Conservation (phyloP, 2,888 invertebrate genomes). For the Plusia festucae region DNA sequence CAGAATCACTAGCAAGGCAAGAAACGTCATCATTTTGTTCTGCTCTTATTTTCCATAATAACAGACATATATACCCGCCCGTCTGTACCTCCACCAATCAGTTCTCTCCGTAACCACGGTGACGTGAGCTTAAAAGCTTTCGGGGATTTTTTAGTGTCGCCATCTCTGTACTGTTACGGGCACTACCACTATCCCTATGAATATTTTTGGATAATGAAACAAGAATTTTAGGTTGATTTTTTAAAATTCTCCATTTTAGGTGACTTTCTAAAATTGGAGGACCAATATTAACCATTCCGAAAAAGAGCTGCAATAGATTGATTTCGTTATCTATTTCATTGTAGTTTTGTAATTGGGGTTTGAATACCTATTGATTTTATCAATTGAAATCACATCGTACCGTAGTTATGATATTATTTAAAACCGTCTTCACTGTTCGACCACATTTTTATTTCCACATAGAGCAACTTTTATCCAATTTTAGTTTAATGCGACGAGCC, state of each 20-base stretch:
- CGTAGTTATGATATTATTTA: too few relatives aligned
- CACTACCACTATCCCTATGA: constrained; percentile 40
- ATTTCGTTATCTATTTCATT: too few relatives aligned
- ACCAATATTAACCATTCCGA: too few relatives aligned
- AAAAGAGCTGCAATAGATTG: too few relatives aligned
- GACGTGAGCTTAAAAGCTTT: constrained; percentile 80
- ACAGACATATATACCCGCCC: constrained; percentile 21
- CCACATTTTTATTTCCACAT: too few relatives aligned
- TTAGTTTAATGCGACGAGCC: neutral
- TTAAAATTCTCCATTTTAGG: neutral
- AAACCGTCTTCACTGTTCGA: too few relatives aligned
- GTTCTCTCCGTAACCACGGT: constrained; percentile 60
- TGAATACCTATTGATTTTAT: too few relatives aligned
- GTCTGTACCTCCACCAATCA: constrained; percentile 57
- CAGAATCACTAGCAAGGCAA: too few relatives aligned
- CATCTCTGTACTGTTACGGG: constrained; percentile 41
- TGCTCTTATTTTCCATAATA: neutral
- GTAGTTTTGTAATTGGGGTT: too few relatives aligned
- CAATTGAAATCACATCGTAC: too few relatives aligned
- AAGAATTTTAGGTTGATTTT: neutral
- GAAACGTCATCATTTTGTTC: too few relatives aligned
- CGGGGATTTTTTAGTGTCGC: constrained; percentile 70
- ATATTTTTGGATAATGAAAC: constrained; percentile 25
- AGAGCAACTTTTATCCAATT: too few relatives aligned
- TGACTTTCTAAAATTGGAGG: neutral